phyloP scores from a whole-genome alignment of 2,888 invertebrate species.

The Imbricaverruca yamaguchii region DNA sequence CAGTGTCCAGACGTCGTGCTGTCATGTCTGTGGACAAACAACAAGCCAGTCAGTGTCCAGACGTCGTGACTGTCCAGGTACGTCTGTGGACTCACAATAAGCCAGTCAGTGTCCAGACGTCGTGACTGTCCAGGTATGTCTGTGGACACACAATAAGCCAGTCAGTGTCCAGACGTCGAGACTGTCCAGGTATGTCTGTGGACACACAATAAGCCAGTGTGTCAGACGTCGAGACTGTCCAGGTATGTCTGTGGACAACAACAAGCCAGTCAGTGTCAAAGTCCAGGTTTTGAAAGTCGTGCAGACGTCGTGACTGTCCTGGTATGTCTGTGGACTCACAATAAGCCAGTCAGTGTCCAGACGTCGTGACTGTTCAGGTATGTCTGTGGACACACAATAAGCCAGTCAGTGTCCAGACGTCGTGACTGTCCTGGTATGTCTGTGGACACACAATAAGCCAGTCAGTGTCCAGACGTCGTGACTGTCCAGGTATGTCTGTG shows the following conservation, averaged over 20 bases:
- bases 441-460: conserved; percentile 63
- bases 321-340: conserved; percentile 46
- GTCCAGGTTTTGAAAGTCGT: too few relatives aligned
- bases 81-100: too few relatives aligned
- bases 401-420: too few relatives aligned
- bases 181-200: too few relatives aligned
- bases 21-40: too few relatives aligned
- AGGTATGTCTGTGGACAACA: neutral
- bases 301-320: neutral
- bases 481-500: neutral
- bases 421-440: neutral
- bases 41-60: conserved; percentile 52
- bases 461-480: conserved; percentile 28
- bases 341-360: conserved; percentile 52
- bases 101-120: too few relatives aligned
- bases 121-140: neutral
- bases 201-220: conserved; percentile 67
- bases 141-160: conserved; percentile 39
- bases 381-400: neutral
- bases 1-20: conserved; percentile 25
- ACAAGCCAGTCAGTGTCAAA: too few relatives aligned
- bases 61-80: neutral
- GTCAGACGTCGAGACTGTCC: conserved; percentile 8
- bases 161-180: neutral
- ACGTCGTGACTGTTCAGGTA: neutral